Conservation (phyloP, 2,888 invertebrate genomes). For the Lacanobia oleracea region DNA sequence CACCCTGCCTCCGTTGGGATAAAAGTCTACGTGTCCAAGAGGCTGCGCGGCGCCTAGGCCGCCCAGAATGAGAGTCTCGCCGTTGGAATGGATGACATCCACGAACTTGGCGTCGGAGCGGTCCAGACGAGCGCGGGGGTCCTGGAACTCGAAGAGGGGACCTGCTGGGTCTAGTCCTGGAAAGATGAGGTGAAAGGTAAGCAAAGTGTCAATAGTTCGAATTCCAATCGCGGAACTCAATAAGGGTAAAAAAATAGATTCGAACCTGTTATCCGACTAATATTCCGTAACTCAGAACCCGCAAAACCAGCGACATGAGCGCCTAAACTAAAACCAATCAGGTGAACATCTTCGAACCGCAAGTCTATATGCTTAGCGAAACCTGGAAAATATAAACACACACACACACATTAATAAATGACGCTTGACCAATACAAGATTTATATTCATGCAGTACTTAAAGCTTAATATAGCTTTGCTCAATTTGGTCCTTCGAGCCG, state of each 20-base stretch:
- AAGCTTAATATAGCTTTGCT: not conserved
- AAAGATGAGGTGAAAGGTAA: conserved; percentile 40
- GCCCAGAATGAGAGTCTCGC: conserved; percentile 97
- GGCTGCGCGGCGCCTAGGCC: conserved; percentile 97
- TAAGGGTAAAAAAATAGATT: not conserved
- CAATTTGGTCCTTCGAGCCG: conserved; percentile 8
- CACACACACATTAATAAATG: not conserved
- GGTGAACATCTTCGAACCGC: conserved; percentile 94
- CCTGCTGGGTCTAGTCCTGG: conserved; percentile 97
- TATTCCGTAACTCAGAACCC: conserved; percentile 94
- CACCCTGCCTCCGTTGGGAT: conserved; percentile 97
- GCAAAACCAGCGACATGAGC: conserved; percentile 98
- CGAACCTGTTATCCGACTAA: conserved; percentile 96
- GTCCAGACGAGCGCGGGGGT: conserved; percentile 95
- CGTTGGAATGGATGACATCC: conserved; percentile 98
- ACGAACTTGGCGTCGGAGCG: conserved; percentile 96
- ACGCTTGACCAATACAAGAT: not conserved
- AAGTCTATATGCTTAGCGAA: conserved; percentile 93
- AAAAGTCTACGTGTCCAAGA: conserved; percentile 97
- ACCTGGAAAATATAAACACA: conserved; percentile 73
- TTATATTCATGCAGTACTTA: not conserved
- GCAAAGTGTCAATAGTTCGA: not conserved
- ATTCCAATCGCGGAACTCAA: not conserved
- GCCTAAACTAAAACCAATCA: conserved; percentile 97
- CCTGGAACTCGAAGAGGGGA: conserved; percentile 97